Conservation (phyloP, 1,140 invertebrate genomes). For the Bombus sylvicola region DNA sequence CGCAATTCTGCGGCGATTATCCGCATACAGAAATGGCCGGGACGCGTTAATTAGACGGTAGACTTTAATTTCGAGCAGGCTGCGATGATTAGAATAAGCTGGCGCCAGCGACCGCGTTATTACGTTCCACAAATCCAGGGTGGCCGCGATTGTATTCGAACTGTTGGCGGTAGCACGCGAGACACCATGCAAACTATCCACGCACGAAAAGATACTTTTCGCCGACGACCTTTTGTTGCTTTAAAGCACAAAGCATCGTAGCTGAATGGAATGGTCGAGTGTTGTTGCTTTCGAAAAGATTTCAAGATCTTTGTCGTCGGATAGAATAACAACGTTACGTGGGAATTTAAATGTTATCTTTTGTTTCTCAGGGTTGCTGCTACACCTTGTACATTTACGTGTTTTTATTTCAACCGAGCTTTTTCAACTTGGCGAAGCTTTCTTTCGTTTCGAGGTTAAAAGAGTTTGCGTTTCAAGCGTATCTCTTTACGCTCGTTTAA, state of each 20-base stretch:
- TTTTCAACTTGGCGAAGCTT: too few species aligned
- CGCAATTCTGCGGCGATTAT: conserved; percentile 70
- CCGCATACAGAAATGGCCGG: conserved; percentile 41
- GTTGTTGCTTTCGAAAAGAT: neutral
- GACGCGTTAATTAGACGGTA: conserved; percentile 66
- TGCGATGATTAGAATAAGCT: conserved; percentile 67
- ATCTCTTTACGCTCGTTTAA: too few species aligned
- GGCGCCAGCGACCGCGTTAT: conserved; percentile 53
- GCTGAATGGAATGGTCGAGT: neutral
- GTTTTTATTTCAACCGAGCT: neutral
- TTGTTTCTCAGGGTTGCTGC: neutral
- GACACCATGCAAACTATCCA: neutral
- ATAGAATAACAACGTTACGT: neutral
- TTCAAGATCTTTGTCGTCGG: neutral
- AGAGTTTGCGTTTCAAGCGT: too few species aligned
- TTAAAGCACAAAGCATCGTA: neutral
- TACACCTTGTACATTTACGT: neutral
- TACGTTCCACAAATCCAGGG: conserved; percentile 51
- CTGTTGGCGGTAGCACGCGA: neutral
- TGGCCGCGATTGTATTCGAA: neutral
- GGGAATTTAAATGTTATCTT: neutral
- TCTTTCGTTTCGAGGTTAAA: too few species aligned
- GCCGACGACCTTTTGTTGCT: neutral
- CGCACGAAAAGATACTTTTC: neutral
- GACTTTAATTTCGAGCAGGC: conserved; percentile 65